Evolutionary conservation across 1,140 invertebrate species (phyloP).

Genomic region (Myzus persicae): DNA sequence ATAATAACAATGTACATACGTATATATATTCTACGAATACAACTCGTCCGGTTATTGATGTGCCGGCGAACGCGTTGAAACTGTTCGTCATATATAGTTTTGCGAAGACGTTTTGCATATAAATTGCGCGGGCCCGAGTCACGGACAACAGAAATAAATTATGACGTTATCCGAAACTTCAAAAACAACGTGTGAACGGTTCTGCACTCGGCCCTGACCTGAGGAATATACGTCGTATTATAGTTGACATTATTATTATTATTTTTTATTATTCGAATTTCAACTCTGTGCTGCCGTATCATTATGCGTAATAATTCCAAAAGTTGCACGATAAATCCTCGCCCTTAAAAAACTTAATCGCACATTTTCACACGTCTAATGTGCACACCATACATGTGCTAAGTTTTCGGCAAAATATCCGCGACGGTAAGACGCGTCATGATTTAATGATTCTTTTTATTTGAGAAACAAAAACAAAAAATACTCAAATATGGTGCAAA

Average conservation of each 20-base stretch:
- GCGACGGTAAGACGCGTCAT: neutral
- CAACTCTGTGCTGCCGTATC: neutral
- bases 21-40: neutral
- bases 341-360: neutral
- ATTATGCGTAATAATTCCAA: neutral
- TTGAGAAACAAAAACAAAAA: neutral
- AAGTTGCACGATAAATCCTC: neutral
- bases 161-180: neutral
- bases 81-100: slow-evolving; percentile 24
- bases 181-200: slow-evolving; percentile 12
- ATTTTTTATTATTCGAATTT: slow-evolving; percentile 11
- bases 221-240: neutral
- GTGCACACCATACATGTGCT: neutral
- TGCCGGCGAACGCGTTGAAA: neutral
- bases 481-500: neutral
- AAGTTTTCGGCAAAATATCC: neutral
- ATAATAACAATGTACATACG: neutral
- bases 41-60: slow-evolving; percentile 37
- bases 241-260: slow-evolving; percentile 9
- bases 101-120: neutral
- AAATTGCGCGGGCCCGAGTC: neutral
- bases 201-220: neutral
- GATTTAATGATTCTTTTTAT: neutral
- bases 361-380: neutral
- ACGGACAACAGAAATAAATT: slow-evolving; percentile 35